A percentile compares a stretch with the other conserved stretches of the same genome.
Evolutionary conservation across 2,888 invertebrate genomes (phyloP).

Genomic region (Myopa tessellatipennis): DNA sequence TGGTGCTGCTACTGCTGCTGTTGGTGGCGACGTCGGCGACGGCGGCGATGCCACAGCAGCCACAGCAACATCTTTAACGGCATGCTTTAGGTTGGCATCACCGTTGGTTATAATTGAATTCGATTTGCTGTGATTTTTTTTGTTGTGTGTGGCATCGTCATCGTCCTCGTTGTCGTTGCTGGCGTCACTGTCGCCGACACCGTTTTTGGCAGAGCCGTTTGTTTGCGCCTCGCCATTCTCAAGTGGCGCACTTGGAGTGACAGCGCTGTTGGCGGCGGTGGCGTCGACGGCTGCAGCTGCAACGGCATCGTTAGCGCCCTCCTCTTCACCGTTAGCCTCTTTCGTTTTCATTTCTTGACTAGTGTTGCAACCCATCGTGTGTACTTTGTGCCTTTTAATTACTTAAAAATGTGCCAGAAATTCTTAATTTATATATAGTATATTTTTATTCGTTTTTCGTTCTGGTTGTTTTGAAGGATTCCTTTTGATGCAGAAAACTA

Average conservation of each 20-base stretch:
- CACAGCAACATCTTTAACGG: slow-evolving; percentile 48
- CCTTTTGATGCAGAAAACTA: not conserved
- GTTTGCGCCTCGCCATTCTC: slow-evolving; percentile 50
- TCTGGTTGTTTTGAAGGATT: not conserved
- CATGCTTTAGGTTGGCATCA: slow-evolving; percentile 51
- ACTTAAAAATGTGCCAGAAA: slow-evolving; percentile 38
- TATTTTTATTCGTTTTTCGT: not conserved
- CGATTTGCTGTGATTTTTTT: slow-evolving; percentile 62
- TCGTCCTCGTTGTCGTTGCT: slow-evolving; percentile 41
- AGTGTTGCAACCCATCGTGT: slow-evolving; percentile 72
- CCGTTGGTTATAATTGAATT: slow-evolving; percentile 63
- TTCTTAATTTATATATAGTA: not conserved
- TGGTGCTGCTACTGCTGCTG: slow-evolving; percentile 31
- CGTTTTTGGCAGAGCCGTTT: slow-evolving; percentile 46
- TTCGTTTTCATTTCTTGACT: slow-evolving; percentile 71
- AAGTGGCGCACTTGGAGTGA: slow-evolving; percentile 49
- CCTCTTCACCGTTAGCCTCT: slow-evolving; percentile 56
- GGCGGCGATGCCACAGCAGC: not conserved
- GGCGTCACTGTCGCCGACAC: slow-evolving; percentile 45
- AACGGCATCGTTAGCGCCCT: slow-evolving; percentile 49
- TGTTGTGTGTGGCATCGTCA: slow-evolving; percentile 48
- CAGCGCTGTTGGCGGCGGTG: slow-evolving; percentile 39
- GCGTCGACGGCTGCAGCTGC: slow-evolving; percentile 51
- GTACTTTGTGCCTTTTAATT: slow-evolving; percentile 44
- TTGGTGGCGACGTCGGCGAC: not conserved